These are phyloP conservation scores for Myotis davidii DNA, from an alignment of 2,113 vertebrate species.

Conservation along the genomic window DNA sequence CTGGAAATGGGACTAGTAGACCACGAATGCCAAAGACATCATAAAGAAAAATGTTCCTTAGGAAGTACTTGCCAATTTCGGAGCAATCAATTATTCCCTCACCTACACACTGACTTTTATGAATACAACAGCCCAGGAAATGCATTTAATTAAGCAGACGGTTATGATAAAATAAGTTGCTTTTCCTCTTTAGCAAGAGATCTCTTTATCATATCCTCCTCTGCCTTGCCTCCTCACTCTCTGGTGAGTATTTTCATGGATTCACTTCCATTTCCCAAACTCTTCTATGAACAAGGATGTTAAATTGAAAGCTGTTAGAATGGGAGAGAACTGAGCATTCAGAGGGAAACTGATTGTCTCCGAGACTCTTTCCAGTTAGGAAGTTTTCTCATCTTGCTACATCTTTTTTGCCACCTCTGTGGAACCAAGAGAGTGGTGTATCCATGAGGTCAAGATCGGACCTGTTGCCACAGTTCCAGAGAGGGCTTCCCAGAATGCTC, in stretches of 20 bases:
- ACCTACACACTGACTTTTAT: conserved; percentile 55
- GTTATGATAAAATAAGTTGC: conserved; percentile 24
- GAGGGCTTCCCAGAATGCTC: not conserved
- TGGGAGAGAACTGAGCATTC: not conserved
- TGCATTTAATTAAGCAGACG: conserved; percentile 51
- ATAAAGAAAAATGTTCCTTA: conserved; percentile 56
- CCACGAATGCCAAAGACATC: conserved; percentile 50
- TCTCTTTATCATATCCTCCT: not conserved
- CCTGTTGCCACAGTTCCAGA: not conserved
- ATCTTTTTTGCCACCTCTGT: not conserved
- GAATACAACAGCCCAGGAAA: conserved; percentile 64
- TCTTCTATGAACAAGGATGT: not conserved
- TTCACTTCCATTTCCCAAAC: not conserved
- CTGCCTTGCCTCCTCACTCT: not conserved
- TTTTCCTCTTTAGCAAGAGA: not conserved
- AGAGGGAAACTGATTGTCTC: not conserved
- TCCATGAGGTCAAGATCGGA: not conserved
- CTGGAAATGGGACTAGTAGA: conserved; percentile 51
- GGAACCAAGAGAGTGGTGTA: not conserved
- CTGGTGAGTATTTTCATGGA: not conserved
- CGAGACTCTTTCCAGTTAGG: not conserved
- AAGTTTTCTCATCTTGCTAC: not conserved
- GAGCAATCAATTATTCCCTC: conserved; percentile 55
- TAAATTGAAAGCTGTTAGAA: not conserved
- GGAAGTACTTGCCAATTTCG: conserved; percentile 55